Conservation (phyloP, 2,888 invertebrate species). For the Stramonita haemastoma region DNA sequence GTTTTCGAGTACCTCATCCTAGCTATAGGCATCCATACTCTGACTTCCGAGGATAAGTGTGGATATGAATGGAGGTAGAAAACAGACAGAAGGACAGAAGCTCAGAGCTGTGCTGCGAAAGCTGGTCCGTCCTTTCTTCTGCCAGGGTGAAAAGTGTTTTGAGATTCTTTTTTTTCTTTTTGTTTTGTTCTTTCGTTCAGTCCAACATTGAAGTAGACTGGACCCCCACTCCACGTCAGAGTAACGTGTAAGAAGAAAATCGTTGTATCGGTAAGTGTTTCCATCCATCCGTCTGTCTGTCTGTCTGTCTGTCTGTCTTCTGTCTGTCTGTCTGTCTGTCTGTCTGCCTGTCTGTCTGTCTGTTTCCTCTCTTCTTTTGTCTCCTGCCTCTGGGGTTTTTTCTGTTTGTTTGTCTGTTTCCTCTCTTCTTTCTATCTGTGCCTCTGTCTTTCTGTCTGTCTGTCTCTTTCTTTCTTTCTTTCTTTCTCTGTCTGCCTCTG, state of each 20-base stretch:
- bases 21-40: too few relatives aligned
- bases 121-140: too few relatives aligned
- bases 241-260: slow-evolving; percentile 43
- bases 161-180: too few relatives aligned
- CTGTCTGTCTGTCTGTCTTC: background rate
- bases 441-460: background rate
- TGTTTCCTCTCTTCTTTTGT: background rate
- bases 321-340: background rate
- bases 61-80: too few relatives aligned
- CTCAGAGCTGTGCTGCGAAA: too few relatives aligned
- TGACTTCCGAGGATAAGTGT: too few relatives aligned
- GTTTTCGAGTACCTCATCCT: too few relatives aligned
- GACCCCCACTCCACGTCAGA: slow-evolving; percentile 47
- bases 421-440: background rate
- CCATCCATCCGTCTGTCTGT: background rate
- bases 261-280: background rate
- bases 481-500: background rate
- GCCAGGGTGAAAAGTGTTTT: too few relatives aligned
- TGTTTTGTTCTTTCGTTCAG: slow-evolving; percentile 45
- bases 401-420: background rate
- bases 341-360: background rate
- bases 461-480: background rate
- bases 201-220: slow-evolving; percentile 54
- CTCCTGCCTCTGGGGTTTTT: too few relatives aligned
- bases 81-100: too few relatives aligned